Conservation (phyloP, 2,797 vertebrate species). For the Pipistrellus nathusii region DNA sequence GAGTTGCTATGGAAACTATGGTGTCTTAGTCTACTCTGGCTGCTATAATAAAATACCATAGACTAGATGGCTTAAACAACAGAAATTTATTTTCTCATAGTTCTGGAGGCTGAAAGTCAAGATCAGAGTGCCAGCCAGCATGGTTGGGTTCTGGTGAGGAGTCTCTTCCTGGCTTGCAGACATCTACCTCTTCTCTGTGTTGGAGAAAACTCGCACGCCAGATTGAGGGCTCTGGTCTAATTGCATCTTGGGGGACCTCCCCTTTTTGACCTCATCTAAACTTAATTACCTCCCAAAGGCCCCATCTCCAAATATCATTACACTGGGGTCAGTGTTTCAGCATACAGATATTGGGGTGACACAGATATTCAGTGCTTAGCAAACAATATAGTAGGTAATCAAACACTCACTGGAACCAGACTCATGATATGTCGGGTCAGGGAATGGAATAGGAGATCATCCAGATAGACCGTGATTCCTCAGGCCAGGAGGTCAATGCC, state of each 20-base stretch:
- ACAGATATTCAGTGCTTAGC: neutral
- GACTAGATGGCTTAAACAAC: no score
- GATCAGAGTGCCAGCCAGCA: neutral
- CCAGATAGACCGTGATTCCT: neutral
- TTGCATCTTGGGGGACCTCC: neutral
- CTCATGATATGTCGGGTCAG: neutral
- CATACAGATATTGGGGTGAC: neutral
- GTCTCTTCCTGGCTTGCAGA: neutral
- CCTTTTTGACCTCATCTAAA: neutral
- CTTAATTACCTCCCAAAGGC: neutral
- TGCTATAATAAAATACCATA: neutral
- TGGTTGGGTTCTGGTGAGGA: neutral
- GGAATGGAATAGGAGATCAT: neutral
- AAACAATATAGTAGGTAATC: neutral
- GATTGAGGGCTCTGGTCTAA: neutral
- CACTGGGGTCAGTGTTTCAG: neutral
- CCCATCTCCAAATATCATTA: neutral
- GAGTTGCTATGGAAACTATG: neutral
- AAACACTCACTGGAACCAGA: neutral
- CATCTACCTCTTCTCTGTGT: neutral
- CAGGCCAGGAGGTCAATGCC: neutral
- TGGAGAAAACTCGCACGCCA: neutral
- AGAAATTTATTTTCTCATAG: neutral
- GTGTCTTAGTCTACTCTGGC: neutral
- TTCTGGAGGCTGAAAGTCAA: neutral